Evolutionary conservation across 2,888 invertebrate species (phyloP).

Genomic region (Hirudinaria manillensis): DNA sequence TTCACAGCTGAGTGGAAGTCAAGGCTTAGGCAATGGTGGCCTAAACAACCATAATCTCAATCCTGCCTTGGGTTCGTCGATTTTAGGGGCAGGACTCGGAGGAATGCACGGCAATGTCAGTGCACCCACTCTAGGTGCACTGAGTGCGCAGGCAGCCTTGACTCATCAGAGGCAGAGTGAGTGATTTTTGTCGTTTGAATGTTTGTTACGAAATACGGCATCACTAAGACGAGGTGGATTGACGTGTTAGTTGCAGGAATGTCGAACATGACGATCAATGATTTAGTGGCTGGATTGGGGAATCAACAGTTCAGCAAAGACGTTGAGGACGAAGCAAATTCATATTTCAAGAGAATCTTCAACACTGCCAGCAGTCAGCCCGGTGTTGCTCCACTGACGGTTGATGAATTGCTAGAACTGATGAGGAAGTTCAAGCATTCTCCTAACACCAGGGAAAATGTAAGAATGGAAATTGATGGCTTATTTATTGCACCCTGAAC

Average conservation of each 20-base stretch:
- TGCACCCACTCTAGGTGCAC: conserved; percentile 42
- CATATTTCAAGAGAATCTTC: conserved; percentile 95
- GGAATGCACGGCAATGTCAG: conserved; percentile 36
- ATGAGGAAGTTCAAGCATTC: conserved; percentile 79
- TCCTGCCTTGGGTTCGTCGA: background rate
- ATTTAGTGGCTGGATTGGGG: background rate
- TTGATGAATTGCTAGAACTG: conserved; percentile 79
- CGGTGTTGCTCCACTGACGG: conserved; percentile 59
- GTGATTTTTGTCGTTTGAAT: background rate
- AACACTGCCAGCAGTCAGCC: conserved; percentile 57
- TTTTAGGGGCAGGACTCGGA: background rate
- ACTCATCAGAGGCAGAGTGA: conserved; percentile 20
- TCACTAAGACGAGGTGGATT: background rate
- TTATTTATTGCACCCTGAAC: too few relatives aligned
- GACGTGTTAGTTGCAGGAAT: background rate
- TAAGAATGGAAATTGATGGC: conserved; percentile 4
- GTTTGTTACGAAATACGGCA: background rate
- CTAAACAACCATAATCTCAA: conserved; percentile 5
- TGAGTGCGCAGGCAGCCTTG: conserved; percentile 42
- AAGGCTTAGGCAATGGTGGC: background rate
- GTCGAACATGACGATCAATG: background rate
- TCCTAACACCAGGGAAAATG: conserved; percentile 33
- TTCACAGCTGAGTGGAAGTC: background rate
- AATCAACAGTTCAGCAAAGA: conserved; percentile 71
- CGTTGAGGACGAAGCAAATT: conserved; percentile 96